Evolutionary conservation across 2,797 vertebrate genomes (phyloP).

Genomic region (Podargus strigoides): DNA sequence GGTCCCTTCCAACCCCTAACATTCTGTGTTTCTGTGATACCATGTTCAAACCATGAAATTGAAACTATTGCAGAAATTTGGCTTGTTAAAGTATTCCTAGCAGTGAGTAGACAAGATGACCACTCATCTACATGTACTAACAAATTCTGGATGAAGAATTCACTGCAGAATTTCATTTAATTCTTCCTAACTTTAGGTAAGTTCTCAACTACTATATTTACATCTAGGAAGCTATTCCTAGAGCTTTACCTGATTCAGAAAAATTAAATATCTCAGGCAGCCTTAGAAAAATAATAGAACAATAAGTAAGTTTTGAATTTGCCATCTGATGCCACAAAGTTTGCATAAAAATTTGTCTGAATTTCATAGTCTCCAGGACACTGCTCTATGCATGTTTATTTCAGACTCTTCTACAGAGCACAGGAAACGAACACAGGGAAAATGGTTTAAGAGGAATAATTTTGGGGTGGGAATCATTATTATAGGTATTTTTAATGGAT

Average conservation of each 20-base stretch:
- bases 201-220: not conserved
- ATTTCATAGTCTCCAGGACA: not conserved
- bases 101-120: not conserved
- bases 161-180: not conserved
- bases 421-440: not conserved
- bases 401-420: not conserved
- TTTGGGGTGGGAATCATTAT: rapidly evolving
- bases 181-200: not conserved
- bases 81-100: not conserved
- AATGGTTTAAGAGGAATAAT: not conserved
- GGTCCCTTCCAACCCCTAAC: too few relatives aligned
- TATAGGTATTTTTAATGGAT: not conserved
- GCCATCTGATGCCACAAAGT: not conserved
- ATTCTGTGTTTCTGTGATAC: too few relatives aligned
- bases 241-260: not conserved
- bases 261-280: not conserved
- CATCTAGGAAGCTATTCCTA: not conserved
- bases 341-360: not conserved
- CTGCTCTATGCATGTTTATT: not conserved
- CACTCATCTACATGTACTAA: not conserved
- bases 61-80: not conserved
- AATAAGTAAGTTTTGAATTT: not conserved
- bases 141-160: not conserved
- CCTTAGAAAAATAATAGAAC: not conserved
- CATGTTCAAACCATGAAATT: not conserved